A percentile compares a stretch with the other conserved stretches of the same genome.
phyloP scores from a whole-genome alignment of 2,113 vertebrate genomes.

The Cyprinus carpio region DNA sequence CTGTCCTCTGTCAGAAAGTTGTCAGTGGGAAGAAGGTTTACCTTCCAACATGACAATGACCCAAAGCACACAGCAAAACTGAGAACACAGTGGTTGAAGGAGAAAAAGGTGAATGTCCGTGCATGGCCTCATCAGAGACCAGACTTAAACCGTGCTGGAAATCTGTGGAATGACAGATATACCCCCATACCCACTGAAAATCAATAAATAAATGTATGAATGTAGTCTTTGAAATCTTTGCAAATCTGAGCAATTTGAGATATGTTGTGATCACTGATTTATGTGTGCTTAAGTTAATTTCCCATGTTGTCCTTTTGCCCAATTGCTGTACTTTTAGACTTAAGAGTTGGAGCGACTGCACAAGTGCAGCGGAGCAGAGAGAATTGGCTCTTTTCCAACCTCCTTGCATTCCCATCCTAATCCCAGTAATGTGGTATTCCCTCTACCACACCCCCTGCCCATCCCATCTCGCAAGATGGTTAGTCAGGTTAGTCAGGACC shows the following conservation, averaged over 20 bases:
- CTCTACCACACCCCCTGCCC: neutral
- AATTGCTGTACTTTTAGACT: neutral
- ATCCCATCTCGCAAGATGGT: neutral
- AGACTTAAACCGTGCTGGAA: no score
- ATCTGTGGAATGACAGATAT: no score
- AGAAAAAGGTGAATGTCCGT: no score
- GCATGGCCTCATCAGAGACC: no score
- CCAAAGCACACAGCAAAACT: no score
- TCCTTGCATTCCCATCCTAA: slow-evolving; percentile 41
- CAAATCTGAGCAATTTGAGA: neutral
- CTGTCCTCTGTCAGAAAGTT: no score
- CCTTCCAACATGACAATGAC: no score
- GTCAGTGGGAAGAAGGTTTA: no score
- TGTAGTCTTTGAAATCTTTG: neutral
- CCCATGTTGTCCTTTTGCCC: neutral
- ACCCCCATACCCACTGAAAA: no score
- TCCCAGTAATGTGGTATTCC: slow-evolving; percentile 39
- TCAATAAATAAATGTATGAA: neutral
- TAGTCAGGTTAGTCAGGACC: neutral
- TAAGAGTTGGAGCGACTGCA: slow-evolving; percentile 26
- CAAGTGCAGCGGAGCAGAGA: slow-evolving; percentile 51
- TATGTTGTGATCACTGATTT: neutral
- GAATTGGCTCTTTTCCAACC: slow-evolving; percentile 23
- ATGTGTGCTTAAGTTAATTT: neutral
- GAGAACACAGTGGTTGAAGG: no score